Conservation (phyloP, 2,888 invertebrate species). For the Rhingia rostrata region DNA sequence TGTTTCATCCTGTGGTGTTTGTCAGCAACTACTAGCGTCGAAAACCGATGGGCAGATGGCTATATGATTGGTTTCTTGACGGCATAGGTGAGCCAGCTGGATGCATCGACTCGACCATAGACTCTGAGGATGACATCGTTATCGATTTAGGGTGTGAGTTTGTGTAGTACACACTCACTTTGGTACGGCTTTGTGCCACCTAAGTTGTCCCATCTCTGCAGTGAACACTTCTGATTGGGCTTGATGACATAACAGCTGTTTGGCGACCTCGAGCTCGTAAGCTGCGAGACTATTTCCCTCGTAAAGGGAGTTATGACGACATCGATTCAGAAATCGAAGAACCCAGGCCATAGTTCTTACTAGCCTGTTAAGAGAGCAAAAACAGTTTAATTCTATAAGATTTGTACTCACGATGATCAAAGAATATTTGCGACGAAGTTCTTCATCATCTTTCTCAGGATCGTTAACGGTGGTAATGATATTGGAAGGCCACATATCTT, state of each 20-base stretch:
- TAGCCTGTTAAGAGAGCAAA: conserved; percentile 32
- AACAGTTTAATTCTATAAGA: conserved; percentile 19
- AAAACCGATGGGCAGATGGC: background rate
- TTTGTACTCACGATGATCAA: conserved; percentile 14
- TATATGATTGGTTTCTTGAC: background rate
- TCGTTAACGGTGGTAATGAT: background rate
- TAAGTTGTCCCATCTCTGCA: too few species aligned
- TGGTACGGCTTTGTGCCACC: too few species aligned
- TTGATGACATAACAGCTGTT: background rate
- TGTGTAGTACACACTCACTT: too few species aligned
- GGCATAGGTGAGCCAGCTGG: background rate
- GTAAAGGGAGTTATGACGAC: background rate
- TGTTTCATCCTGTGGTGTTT: background rate
- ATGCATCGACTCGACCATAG: too few species aligned
- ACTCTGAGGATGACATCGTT: background rate
- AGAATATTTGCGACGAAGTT: conserved; percentile 18
- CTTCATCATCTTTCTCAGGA: background rate
- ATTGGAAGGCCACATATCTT: background rate
- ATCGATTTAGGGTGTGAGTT: too few species aligned
- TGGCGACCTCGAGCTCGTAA: background rate
- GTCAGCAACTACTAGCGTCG: background rate
- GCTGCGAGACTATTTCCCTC: too few species aligned
- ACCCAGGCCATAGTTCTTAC: conserved; percentile 13
- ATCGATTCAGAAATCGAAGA: background rate
- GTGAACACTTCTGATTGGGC: too few species aligned